Evolutionary conservation across 1,140 invertebrate species (phyloP), one percentile per base, ranked within the genome.

Genomic region (Drosophila kikkawai): DNA sequence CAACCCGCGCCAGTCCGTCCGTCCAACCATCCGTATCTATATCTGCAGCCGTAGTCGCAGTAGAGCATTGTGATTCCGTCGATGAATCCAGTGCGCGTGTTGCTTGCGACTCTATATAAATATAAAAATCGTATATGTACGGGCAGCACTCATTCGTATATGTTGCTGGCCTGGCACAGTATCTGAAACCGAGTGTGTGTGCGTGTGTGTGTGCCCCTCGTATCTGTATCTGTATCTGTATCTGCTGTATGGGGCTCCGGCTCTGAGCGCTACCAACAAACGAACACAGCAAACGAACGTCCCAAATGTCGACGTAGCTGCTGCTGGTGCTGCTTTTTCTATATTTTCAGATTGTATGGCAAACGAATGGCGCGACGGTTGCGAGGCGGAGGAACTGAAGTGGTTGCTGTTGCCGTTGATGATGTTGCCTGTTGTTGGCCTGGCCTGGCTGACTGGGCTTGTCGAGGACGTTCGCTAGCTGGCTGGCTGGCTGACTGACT

Each of bases 41-140:
- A 71, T 76, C 60, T 73, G 13, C 50, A 34, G 44, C 44, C 63
- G 19, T 36, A 32, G 45, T 50, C 55, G 69, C 39, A 53, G 44
- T 66, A 42, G 59, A 56, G 59, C 71, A 75, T 59, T 55, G 57
- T 58, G 51, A 56, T 56, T 53, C 57, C 60, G 80, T 63, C 60
- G 73, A 70, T 78, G 77, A 70, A 78, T 88, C 84, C 84, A 88
- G 84, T 82, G 85, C 76, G 83, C 84, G 83, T 87, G 83, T 87
- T 87, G 79, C 83, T 77, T 77, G 57, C 55, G 73, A 60, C 71
- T 83, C 67, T 70, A 56, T 70, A 70, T 70, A 77, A 74, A 53
- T 71, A 53, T 80, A 68, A 42, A 56, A 56, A 51, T 63, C 63
- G 47, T 67, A 50, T 70, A 19, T 57, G 44, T 58, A 55, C 32